Base-by-base conservation (phyloP, 2,797 vertebrate species). In the Halcyon leucocephala region DNA sequence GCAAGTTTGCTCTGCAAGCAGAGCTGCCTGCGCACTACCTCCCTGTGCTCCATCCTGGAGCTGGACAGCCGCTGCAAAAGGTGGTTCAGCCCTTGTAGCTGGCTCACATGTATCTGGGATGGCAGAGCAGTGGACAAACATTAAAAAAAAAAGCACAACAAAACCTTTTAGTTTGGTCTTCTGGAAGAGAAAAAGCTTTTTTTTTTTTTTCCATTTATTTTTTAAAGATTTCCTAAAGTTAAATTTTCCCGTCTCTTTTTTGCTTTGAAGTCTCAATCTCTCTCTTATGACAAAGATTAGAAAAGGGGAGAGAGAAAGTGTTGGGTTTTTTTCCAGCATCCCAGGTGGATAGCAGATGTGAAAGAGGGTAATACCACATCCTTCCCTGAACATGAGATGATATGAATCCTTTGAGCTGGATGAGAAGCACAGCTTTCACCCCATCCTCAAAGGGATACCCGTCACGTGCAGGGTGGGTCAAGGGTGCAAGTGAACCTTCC, bases 291-390 rank as follows among this genome's bases (percentile, higher is more conserved):
- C 33, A 80, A 54, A 70, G 48, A 41, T 41, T 39, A 80, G 28
- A 83, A 70, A 88, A 86, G 5, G 12, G 20, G 42, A 77, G 33
- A 57, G n/a, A 19, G 67, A 93, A 86, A 58, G 5, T 28, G 49
- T 5, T 2, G 7, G 2, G 6, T 0, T 2, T 89, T 72, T 37
- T 44, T 4, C 35, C 57, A 78, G 3, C 35, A 60, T 22, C 16
- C 31, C 72, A 86, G 65, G 48, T 81, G 69, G 93, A 39, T n/a
- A 90, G 61, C 89, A 92, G 77, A 86, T 78, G 61, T 73, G 48
- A 15, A 18, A 82, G 48, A 73, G 48, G 48, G 49, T 48, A 81
- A 78, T 17, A 26, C 46, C 31, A 46, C 33, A 37, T 89, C 71
- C 24, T 72, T 39, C 33, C 60, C 51, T 0, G 1, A 25, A 42